Evolutionary conservation across 23 tunicate species (phyloP), one percentile per base, ranked within the genome.

Genomic region (Botrylloides violaceus): DNA sequence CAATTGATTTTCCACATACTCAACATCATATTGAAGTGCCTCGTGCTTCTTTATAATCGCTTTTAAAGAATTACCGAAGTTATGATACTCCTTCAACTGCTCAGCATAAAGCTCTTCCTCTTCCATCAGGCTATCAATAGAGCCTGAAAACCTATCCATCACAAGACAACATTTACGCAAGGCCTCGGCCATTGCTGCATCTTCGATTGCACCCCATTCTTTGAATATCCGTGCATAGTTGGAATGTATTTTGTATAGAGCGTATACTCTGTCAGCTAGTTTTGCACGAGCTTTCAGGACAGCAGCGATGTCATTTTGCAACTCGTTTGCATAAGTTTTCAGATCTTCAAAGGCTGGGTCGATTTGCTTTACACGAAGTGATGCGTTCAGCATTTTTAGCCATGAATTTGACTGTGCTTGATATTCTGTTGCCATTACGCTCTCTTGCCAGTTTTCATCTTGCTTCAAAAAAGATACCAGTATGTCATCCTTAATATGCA

Each of bases 21-120:
- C 97, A 3, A 79, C 90, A 62, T 90, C 90, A 47, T 90, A 90
- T 49, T 90, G 97, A 50, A 83, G 70, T 4, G 97, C 89, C 63
- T 90, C 86, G 58, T 90, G 97, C 59, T 79, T 83, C 61, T 83
- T 71, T 35, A 84, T 75, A 3, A 87, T 29, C 4, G 75, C 90
- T 79, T 90, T 90, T 32, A 90, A 62, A 1, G 97, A 83, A 38
- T 83, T 85, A 48, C 81, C 81, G 68, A 82, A 90, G 73, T 90
- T 80, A 58, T 77, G 64, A 43, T 90, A 90, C 70, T 90, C 97
- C 57, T 90, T 90, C 18, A 90, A 39, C 31, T 83, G 84, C 61
- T 90, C 97, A 28, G 90, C 97, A 68, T 84, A 70, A 1, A 66
- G 64, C 34, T 90, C 90, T 70, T 90, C 97, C 55, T 90, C 97